These are phyloP conservation scores for Hermaeophaga mercurialis DNA, from an alignment of 2,888 invertebrate species.

Conservation along the genomic window DNA sequence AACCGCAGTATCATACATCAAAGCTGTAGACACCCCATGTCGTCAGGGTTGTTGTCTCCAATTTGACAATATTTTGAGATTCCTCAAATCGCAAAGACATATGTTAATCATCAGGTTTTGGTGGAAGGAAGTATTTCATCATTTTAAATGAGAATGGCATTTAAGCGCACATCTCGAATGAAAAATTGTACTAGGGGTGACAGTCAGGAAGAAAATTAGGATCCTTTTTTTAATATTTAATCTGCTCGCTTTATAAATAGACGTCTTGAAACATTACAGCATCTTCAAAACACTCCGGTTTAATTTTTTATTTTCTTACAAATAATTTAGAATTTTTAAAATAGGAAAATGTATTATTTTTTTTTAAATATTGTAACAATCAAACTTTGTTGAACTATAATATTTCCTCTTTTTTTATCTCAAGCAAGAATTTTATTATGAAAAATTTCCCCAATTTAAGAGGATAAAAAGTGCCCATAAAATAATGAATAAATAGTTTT, in stretches of 20 bases:
- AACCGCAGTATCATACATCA: conserved; percentile 25
- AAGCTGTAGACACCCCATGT: conserved; percentile 20
- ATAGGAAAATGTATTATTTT: too few species aligned
- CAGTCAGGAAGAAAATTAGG: conserved; percentile 13
- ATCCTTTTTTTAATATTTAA: conserved; percentile 8
- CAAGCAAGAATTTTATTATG: too few species aligned
- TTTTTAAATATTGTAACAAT: too few species aligned
- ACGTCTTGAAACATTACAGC: neutral
- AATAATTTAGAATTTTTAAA: too few species aligned
- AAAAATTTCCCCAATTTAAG: too few species aligned
- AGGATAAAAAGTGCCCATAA: too few species aligned
- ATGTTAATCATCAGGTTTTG: conserved; percentile 24
- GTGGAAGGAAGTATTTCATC: conserved; percentile 31
- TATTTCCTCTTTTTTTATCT: too few species aligned
- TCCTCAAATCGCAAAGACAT: conserved; percentile 19
- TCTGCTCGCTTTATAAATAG: conserved; percentile 7
- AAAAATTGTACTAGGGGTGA: conserved; percentile 17
- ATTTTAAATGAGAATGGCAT: conserved; percentile 23
- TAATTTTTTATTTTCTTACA: too few species aligned
- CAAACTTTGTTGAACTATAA: too few species aligned
- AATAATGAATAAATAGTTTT: too few species aligned
- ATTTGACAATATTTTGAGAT: conserved; percentile 27
- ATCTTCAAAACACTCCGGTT: too few species aligned
- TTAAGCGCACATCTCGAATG: conserved; percentile 15
- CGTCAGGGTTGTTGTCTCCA: conserved; percentile 26